Percentiles rank a stretch among this genome's conserved stretches.
These are phyloP conservation scores for Leucophenga montana DNA, from an alignment of 2,888 invertebrate genomes.

Conservation along the genomic window DNA sequence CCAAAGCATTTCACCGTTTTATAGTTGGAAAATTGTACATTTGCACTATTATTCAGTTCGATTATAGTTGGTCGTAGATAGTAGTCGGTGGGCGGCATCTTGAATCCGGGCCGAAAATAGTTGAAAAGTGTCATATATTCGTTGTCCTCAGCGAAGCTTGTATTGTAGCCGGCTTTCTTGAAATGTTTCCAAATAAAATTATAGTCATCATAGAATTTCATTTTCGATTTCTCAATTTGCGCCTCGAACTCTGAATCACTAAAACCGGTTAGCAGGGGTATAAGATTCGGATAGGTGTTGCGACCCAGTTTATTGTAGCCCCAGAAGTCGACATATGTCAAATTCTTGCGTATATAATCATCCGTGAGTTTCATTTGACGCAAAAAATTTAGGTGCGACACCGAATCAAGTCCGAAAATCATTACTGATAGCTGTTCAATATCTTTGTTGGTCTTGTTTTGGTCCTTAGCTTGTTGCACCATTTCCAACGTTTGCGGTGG, in stretches of 20 bases:
- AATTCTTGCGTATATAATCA: slow-evolving; percentile 74
- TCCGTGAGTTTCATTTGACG: slow-evolving; percentile 84
- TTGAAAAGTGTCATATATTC: slow-evolving; percentile 81
- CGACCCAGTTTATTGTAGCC: slow-evolving; percentile 94
- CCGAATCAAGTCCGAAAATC: slow-evolving; percentile 86
- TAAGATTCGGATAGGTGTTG: slow-evolving; percentile 91
- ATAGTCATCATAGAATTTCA: slow-evolving; percentile 75
- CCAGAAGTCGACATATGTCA: slow-evolving; percentile 77
- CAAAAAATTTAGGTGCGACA: slow-evolving; percentile 87
- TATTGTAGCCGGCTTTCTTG: background rate
- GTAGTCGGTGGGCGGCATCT: slow-evolving; percentile 85
- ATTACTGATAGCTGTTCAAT: slow-evolving; percentile 78
- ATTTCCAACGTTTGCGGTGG: slow-evolving; percentile 10
- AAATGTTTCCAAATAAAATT: background rate
- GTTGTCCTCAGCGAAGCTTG: slow-evolving; percentile 49
- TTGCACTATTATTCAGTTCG: slow-evolving; percentile 71
- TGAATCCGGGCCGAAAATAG: slow-evolving; percentile 83
- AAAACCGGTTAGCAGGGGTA: slow-evolving; percentile 83
- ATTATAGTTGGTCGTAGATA: slow-evolving; percentile 83
- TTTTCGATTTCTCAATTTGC: slow-evolving; percentile 78
- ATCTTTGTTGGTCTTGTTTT: background rate
- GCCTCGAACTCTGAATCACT: slow-evolving; percentile 77
- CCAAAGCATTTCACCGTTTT: too few species aligned
- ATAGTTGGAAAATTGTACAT: too few species aligned
- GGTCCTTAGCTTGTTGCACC: background rate